A percentile compares a stretch with the other conserved stretches of the same genome.
phyloP scores from a whole-genome alignment of 1,140 invertebrate genomes.

The Portunus trituberculatus region DNA sequence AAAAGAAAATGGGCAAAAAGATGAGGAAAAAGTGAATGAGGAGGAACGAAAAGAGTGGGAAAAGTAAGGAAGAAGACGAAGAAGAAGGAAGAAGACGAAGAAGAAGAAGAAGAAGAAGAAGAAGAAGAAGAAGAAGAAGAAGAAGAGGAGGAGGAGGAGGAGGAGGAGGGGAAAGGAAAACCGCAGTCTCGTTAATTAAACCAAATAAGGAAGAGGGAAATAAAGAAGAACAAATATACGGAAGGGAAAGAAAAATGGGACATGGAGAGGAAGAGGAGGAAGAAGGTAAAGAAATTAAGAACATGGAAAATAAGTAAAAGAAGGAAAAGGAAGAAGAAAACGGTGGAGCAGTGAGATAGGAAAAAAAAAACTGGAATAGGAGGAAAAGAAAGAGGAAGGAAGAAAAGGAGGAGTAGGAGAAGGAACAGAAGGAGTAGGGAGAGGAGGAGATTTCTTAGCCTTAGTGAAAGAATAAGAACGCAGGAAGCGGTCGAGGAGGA shows the following conservation, averaged over 20 bases:
- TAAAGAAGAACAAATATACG: background rate
- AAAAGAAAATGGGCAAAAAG: too few relatives aligned
- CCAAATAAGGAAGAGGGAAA: background rate
- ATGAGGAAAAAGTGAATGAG: background rate
- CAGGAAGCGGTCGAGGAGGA: too few relatives aligned
- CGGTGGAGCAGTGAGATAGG: background rate
- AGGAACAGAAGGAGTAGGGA: background rate
- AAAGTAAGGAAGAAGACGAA: background rate
- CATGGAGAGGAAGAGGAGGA: background rate
- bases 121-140: background rate
- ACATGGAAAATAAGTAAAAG: background rate
- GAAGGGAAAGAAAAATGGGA: too few relatives aligned
- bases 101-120: background rate
- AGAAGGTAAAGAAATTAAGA: background rate
- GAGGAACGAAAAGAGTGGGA: background rate
- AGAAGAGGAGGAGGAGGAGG: background rate
- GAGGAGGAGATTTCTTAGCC: too few relatives aligned
- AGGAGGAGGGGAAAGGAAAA: background rate
- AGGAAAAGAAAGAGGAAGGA: background rate
- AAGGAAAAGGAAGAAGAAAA: background rate
- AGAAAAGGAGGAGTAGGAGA: background rate
- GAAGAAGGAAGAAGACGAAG: background rate
- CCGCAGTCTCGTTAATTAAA: too few relatives aligned
- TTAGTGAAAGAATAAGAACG: too few relatives aligned
- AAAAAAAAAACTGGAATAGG: background rate